A percentile compares a stretch with the other conserved stretches of the same genome.
Conservation (phyloP, 2,888 invertebrate species). For the Sussaba pulchella region DNA sequence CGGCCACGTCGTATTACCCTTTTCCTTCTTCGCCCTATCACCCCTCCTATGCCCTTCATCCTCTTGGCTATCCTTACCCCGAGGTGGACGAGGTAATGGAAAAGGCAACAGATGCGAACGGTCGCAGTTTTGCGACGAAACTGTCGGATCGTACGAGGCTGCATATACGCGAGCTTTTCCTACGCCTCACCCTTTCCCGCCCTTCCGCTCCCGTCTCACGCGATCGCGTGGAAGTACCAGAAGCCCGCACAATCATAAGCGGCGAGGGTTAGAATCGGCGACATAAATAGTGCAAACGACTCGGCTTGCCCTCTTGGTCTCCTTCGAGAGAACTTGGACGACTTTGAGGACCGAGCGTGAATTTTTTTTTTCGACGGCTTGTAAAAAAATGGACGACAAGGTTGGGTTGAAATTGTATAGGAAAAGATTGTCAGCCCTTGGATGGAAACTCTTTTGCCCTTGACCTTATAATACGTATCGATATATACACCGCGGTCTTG, state of each 20-base stretch:
- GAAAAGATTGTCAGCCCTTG: too few relatives aligned
- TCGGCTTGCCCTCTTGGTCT: slow-evolving; percentile 50
- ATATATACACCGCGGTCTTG: too few relatives aligned
- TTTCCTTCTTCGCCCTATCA: slow-evolving; percentile 12
- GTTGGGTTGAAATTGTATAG: too few relatives aligned
- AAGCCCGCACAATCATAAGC: slow-evolving; percentile 45
- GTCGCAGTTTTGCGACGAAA: slow-evolving; percentile 75
- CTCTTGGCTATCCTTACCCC: slow-evolving; percentile 43
- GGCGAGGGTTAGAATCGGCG: slow-evolving; percentile 43
- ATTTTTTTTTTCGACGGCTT: too few relatives aligned
- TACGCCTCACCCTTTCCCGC: too few relatives aligned
- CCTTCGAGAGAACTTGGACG: not conserved
- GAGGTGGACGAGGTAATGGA: slow-evolving; percentile 71
- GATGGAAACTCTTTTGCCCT: too few relatives aligned
- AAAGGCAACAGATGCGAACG: slow-evolving; percentile 78
- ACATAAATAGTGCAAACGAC: slow-evolving; percentile 77
- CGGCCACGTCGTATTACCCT: slow-evolving; percentile 62
- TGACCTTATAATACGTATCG: too few relatives aligned
- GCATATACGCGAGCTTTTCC: slow-evolving; percentile 14
- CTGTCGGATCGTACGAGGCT: slow-evolving; percentile 72
- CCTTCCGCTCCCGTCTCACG: too few relatives aligned
- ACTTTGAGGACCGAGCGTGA: too few relatives aligned
- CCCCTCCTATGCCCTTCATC: not conserved
- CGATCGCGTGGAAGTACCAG: slow-evolving; percentile 22
- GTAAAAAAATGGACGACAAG: not conserved